These are phyloP conservation scores for Catharus minimus DNA, from an alignment of 2,113 vertebrate species.

Conservation along the genomic window DNA sequence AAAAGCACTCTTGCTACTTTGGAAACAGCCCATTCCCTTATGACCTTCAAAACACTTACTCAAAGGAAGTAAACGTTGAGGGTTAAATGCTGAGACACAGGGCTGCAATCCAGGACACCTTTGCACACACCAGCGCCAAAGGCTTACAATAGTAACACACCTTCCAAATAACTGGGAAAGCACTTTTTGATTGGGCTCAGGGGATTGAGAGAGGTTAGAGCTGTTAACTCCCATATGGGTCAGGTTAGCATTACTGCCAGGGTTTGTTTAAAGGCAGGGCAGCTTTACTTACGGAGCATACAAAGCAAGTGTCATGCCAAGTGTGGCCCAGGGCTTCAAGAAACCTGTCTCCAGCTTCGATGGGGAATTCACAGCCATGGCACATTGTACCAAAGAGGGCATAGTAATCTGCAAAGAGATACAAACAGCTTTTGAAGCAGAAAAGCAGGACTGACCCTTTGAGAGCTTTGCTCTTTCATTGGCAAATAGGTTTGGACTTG, in stretches of 20 bases:
- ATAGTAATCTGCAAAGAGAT: constrained; percentile 85
- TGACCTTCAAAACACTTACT: background rate
- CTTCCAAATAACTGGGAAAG: constrained; percentile 24
- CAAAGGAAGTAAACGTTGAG: rapidly evolving
- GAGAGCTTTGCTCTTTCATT: background rate
- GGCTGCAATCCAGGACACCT: background rate
- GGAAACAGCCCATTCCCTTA: background rate
- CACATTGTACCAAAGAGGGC: constrained; percentile 91
- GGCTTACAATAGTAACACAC: constrained; percentile 21
- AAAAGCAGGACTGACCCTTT: background rate
- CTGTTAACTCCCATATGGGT: background rate
- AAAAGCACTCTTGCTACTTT: background rate
- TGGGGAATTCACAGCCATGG: constrained; percentile 95
- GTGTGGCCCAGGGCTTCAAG: constrained; percentile 91
- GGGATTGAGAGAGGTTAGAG: background rate
- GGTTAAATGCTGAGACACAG: background rate
- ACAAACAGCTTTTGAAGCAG: background rate
- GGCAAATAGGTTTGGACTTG: background rate
- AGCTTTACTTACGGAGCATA: constrained; percentile 86
- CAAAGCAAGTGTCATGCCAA: constrained; percentile 98
- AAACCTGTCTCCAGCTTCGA: constrained; percentile 96
- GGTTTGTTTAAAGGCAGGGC: background rate
- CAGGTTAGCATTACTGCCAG: background rate
- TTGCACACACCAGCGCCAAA: background rate
- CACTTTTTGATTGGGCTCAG: constrained; percentile 1